phyloP scores from a whole-genome alignment of 2,113 vertebrate genomes.

The Solea solea region DNA sequence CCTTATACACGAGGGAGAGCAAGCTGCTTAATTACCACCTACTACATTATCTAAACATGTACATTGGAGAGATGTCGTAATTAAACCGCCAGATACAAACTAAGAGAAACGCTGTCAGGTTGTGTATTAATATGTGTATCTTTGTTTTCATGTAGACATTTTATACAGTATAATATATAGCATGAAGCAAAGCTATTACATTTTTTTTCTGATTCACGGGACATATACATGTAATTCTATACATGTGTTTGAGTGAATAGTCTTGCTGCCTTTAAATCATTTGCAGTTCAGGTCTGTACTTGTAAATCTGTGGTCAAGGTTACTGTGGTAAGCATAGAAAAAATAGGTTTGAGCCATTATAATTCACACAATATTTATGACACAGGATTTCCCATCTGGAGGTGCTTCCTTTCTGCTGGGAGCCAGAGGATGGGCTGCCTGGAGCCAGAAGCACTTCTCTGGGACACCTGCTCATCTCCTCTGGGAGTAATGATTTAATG shows the following conservation, averaged over 20 bases:
- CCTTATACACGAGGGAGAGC: conserved; percentile 51
- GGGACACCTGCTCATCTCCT: conserved; percentile 70
- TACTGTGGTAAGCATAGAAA: conserved; percentile 34
- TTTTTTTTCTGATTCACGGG: conserved; percentile 18
- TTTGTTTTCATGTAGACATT: conserved; percentile 8
- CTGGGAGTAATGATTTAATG: conserved; percentile 68
- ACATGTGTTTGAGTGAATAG: conserved; percentile 35
- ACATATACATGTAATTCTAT: not conserved
- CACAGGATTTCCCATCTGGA: conserved; percentile 76
- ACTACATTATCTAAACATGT: conserved; percentile 60
- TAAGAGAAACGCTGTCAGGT: conserved; percentile 25
- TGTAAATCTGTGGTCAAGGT: conserved; percentile 66
- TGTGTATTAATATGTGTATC: conserved; percentile 34
- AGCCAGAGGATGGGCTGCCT: conserved; percentile 53
- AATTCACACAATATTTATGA: conserved; percentile 76
- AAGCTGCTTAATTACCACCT: conserved; percentile 62
- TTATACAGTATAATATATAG: not conserved
- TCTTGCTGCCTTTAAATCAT: conserved; percentile 57
- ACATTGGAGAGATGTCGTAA: conserved; percentile 50
- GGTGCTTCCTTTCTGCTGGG: conserved; percentile 63
- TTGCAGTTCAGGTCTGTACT: conserved; percentile 42
- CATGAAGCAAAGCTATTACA: not conserved
- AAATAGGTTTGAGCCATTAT: conserved; percentile 59
- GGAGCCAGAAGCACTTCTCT: conserved; percentile 59
- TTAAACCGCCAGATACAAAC: conserved; percentile 57